phyloP scores from a whole-genome alignment of 2,888 invertebrate genomes.

The Tipula vernalis region DNA sequence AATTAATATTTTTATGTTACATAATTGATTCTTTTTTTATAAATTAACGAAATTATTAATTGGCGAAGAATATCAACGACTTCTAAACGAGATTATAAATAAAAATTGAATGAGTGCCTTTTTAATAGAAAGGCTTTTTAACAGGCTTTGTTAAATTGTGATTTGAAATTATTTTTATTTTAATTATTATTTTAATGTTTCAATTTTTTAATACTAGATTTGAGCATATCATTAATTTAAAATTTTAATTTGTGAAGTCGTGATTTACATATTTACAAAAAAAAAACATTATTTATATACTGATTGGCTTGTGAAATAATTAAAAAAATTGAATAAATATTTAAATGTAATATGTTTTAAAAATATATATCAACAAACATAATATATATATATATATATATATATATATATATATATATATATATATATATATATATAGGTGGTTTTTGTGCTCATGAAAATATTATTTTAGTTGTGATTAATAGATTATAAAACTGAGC shows the following conservation, averaged over 20 bases:
- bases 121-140: neutral
- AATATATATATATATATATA: neutral
- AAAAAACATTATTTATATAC: neutral
- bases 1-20: neutral
- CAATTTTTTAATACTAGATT: neutral
- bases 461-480: too few relatives aligned
- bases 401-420: neutral
- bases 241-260: neutral
- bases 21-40: neutral
- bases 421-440: neutral
- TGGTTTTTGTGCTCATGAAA: too few relatives aligned
- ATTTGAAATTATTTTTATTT: neutral
- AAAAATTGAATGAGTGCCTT: neutral
- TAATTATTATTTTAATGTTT: neutral
- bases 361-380: neutral
- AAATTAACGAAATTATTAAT: neutral
- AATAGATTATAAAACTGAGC: too few relatives aligned
- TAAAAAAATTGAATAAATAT: neutral
- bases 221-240: neutral
- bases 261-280: neutral
- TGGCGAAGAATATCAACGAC: neutral
- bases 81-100: neutral
- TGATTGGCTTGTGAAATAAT: neutral
- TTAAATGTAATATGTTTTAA: neutral
- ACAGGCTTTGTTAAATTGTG: neutral